phyloP scores from a whole-genome alignment of 2,888 invertebrate genomes.

The Mythimna ferrago region DNA sequence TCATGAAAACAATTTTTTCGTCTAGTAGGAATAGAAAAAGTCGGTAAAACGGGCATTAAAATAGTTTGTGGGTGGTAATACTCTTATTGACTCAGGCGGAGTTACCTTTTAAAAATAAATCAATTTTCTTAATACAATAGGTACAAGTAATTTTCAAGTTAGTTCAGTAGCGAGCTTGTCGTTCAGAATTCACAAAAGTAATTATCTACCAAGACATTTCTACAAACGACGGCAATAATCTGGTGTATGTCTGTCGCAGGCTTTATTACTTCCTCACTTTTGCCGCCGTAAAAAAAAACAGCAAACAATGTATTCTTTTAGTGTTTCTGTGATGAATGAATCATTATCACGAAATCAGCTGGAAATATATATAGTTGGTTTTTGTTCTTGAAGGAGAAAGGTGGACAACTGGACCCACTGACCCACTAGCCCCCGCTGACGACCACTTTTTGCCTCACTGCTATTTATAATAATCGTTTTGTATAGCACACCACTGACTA shows the following conservation, averaged over 20 bases:
- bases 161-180: neutral
- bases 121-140: slow-evolving; percentile 13
- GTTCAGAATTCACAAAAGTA: slow-evolving; percentile 24
- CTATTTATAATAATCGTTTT: slow-evolving; percentile 69
- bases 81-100: neutral
- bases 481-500: slow-evolving; percentile 32
- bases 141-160: slow-evolving; percentile 12
- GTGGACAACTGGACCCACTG: slow-evolving; percentile 81
- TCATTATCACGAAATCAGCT: slow-evolving; percentile 76
- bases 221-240: slow-evolving; percentile 20
- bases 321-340: slow-evolving; percentile 65
- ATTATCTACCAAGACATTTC: slow-evolving; percentile 37
- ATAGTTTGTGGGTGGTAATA: neutral
- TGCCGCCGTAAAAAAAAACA: slow-evolving; percentile 57
- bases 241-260: slow-evolving; percentile 32
- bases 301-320: slow-evolving; percentile 67
- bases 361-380: slow-evolving; percentile 57
- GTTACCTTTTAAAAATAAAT: slow-evolving; percentile 14
- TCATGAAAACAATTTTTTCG: neutral
- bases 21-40: neutral
- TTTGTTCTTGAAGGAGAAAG: slow-evolving; percentile 80
- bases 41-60: neutral
- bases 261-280: slow-evolving; percentile 59
- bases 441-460: slow-evolving; percentile 83
- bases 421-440: slow-evolving; percentile 81